Percentiles rank a stretch among this genome's conserved stretches.
Conservation (phyloP, 2,888 invertebrate species). For the Nomada ruficornis region DNA sequence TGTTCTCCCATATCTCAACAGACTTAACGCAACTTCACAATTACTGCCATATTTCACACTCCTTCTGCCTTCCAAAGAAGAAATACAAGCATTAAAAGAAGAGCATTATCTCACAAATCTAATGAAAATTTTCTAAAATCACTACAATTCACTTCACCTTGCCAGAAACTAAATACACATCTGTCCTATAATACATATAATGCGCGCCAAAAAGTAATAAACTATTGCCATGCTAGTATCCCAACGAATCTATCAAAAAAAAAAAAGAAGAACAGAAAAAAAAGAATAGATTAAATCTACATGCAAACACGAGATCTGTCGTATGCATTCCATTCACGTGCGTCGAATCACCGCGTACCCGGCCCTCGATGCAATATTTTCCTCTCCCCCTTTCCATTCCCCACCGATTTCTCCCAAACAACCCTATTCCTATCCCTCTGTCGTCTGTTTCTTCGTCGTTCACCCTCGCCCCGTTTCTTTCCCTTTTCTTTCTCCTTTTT, state of each 20-base stretch:
- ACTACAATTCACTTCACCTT: too few species aligned
- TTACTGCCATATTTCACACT: too few species aligned
- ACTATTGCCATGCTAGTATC: too few species aligned
- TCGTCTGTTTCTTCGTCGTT: background rate
- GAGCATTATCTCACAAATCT: too few species aligned
- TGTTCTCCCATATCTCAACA: too few species aligned
- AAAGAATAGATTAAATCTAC: background rate
- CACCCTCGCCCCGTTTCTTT: background rate
- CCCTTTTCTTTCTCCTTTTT: background rate
- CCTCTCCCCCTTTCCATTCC: constrained; percentile 1
- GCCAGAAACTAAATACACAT: too few species aligned
- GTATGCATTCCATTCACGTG: constrained; percentile 59
- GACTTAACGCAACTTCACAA: too few species aligned
- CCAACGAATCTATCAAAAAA: background rate
- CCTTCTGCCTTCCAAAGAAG: too few species aligned
- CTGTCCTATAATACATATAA: too few species aligned
- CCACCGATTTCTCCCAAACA: constrained; percentile 1
- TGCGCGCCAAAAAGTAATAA: too few species aligned
- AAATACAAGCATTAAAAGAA: too few species aligned
- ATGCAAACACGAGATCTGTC: constrained; percentile 46
- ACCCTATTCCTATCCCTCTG: background rate
- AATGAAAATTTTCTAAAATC: too few species aligned
- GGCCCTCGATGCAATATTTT: constrained; percentile 51
- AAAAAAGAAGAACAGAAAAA: background rate
- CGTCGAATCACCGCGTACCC: constrained; percentile 55